Percentiles rank a stretch among this genome's conserved stretches.
Conservation (phyloP, 2,888 invertebrate species). For the Yponomeuta evonymella region DNA sequence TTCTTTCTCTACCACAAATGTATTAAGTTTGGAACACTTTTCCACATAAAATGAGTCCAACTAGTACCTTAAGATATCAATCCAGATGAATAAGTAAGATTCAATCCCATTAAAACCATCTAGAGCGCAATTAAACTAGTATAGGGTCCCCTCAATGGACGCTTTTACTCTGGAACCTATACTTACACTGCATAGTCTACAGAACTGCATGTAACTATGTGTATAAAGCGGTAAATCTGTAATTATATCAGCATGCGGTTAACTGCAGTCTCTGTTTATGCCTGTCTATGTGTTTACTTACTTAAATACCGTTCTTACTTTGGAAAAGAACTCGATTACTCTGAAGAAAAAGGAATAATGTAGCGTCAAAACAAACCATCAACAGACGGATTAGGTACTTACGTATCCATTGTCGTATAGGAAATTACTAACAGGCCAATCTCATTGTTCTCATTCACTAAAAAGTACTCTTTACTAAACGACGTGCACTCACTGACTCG, state of each 20-base stretch:
- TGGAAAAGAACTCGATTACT: background rate
- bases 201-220: background rate
- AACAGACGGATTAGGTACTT: constrained; percentile 34
- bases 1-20: too few relatives aligned
- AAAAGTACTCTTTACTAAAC: constrained; percentile 36
- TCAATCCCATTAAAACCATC: background rate
- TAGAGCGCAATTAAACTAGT: background rate
- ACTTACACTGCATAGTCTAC: background rate
- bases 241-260: constrained; percentile 42
- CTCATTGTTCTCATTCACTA: constrained; percentile 55
- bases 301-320: background rate
- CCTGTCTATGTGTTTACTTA: constrained; percentile 17
- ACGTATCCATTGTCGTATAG: constrained; percentile 68
- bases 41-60: too few relatives aligned
- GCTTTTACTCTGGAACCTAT: background rate
- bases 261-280: constrained; percentile 13
- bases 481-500: constrained; percentile 38
- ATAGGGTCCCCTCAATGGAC: background rate
- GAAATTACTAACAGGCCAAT: constrained; percentile 57
- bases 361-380: background rate
- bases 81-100: background rate
- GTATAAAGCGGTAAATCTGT: constrained; percentile 20
- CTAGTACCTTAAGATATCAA: too few relatives aligned
- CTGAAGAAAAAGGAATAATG: background rate
- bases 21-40: too few relatives aligned